phyloP scores from a whole-genome alignment of 2,797 vertebrate species.

The Tangara arthus region DNA sequence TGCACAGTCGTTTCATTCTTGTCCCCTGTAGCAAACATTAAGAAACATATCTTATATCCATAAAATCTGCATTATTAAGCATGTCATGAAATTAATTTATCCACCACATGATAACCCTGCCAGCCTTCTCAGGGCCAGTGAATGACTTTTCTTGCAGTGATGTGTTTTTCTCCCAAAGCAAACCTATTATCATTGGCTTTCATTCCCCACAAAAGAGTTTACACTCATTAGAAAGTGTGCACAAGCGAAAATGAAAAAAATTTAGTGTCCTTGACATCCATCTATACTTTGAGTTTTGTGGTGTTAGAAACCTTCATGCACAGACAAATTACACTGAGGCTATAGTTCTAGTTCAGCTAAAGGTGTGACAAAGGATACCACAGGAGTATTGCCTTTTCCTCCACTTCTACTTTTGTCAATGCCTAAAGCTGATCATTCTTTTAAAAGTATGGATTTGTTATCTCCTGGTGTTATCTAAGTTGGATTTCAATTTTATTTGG shows the following conservation, averaged over 20 bases:
- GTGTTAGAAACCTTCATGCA: not conserved
- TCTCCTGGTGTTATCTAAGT: not conserved
- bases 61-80: not conserved
- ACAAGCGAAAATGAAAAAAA: not conserved
- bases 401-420: not conserved
- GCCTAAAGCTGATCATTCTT: not conserved
- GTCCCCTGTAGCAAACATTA: not conserved
- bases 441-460: not conserved
- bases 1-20: not conserved
- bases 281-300: not conserved
- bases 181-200: not conserved
- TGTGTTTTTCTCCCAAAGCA: not conserved
- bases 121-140: not conserved
- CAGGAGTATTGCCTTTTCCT: not conserved
- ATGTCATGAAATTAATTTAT: not conserved
- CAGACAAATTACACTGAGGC: not conserved
- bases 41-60: not conserved
- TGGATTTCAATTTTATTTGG: constrained; percentile 13
- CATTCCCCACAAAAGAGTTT: not conserved
- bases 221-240: not conserved
- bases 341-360: not conserved
- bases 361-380: not conserved
- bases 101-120: not conserved
- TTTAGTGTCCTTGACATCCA: not conserved
- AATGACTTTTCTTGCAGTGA: not conserved